These are phyloP conservation scores for Forficula auricularia DNA, from an alignment of 1,140 invertebrate genomes.

Conservation along the genomic window DNA sequence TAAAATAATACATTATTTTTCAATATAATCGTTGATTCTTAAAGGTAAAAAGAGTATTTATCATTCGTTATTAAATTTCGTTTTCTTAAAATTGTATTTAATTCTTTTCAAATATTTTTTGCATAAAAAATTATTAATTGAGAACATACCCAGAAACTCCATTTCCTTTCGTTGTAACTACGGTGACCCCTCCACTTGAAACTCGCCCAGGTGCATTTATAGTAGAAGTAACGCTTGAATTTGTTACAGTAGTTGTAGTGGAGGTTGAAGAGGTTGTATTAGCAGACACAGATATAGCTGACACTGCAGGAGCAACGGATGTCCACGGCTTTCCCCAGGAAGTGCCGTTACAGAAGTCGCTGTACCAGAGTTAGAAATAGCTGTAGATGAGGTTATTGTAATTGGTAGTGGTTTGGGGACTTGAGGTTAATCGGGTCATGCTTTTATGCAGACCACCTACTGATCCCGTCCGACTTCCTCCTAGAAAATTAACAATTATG, in stretches of 20 bases:
- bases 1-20: not conserved
- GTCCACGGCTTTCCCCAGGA: conserved; percentile 2
- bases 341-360: conserved; percentile 12
- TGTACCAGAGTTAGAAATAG: conserved; percentile 18
- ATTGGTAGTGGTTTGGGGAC: conserved; percentile 41
- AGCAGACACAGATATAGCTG: not conserved
- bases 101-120: not conserved
- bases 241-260: not conserved
- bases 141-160: not conserved
- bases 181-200: conserved; percentile 42
- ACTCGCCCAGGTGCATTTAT: conserved; percentile 15
- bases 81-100: too few species aligned
- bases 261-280: not conserved
- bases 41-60: too few species aligned
- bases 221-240: conserved; percentile 18
- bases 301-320: conserved; percentile 6
- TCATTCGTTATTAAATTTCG: too few species aligned
- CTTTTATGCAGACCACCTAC: conserved; percentile 61
- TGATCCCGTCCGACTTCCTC: conserved; percentile 33
- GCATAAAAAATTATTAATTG: not conserved
- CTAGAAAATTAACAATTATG: too few species aligned
- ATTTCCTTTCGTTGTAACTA: conserved; percentile 30
- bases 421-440: conserved; percentile 60
- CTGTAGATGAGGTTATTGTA: conserved; percentile 20
- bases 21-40: too few species aligned